Evolutionary conservation across 1,140 invertebrate species (phyloP).

Genomic region (Fragariocoptes setiger): DNA sequence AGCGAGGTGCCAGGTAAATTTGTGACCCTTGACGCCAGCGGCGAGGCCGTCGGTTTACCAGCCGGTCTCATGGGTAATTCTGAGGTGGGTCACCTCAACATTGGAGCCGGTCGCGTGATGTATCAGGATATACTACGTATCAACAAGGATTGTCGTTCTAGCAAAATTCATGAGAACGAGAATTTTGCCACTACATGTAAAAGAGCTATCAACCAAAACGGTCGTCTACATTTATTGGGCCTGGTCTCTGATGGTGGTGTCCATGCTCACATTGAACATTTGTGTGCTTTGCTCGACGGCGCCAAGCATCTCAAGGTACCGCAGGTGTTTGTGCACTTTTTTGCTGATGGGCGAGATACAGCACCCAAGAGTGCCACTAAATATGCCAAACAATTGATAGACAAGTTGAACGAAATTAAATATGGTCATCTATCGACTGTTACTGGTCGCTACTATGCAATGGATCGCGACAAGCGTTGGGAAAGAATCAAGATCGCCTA

Average conservation of each 20-base stretch:
- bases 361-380: conserved; percentile 17
- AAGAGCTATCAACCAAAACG: conserved; percentile 15
- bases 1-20: conserved; percentile 16
- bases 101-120: conserved; percentile 21
- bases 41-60: conserved; percentile 20
- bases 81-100: conserved; percentile 23
- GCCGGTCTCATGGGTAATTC: conserved; percentile 22
- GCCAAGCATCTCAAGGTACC: conserved; percentile 17
- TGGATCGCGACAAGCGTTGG: conserved; percentile 22
- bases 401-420: conserved; percentile 9
- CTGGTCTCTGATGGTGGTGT: conserved; percentile 21
- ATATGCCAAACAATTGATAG: conserved; percentile 12
- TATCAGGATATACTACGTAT: conserved; percentile 22
- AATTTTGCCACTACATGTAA: conserved; percentile 15
- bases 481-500: conserved; percentile 20
- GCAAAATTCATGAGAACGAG: conserved; percentile 15
- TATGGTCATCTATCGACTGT: conserved; percentile 20
- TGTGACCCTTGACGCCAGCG: conserved; percentile 19
- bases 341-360: conserved; percentile 21
- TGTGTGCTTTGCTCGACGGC: conserved; percentile 18
- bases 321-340: conserved; percentile 20
- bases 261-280: conserved; percentile 21
- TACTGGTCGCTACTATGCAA: conserved; percentile 22
- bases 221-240: conserved; percentile 18
- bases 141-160: conserved; percentile 13